phyloP scores from a whole-genome alignment of 2,113 vertebrate species.

The Apus apus region DNA sequence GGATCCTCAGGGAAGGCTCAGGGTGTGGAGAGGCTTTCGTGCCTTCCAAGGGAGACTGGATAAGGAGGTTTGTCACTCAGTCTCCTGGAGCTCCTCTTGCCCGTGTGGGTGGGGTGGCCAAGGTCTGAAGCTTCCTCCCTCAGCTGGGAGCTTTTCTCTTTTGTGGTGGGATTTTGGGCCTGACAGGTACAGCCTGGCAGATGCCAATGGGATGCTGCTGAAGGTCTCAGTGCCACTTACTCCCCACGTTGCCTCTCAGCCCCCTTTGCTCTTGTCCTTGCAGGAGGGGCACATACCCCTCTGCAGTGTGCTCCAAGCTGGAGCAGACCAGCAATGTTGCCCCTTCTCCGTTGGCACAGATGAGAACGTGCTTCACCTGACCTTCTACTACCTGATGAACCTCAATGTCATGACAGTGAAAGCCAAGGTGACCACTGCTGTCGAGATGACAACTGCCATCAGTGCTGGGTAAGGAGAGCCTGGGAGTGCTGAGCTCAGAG shows the following conservation, averaged over 20 bases:
- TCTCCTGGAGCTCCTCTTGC: accelerated
- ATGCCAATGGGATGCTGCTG: accelerated
- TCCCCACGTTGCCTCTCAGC: not conserved
- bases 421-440: conserved; percentile 85
- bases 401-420: conserved; percentile 97
- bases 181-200: not conserved
- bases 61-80: not conserved
- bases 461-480: conserved; percentile 79
- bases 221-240: not conserved
- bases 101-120: accelerated
- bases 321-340: not conserved
- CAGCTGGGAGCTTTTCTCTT: not conserved
- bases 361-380: conserved; percentile 88
- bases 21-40: not conserved
- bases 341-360: conserved; percentile 73
- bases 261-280: not conserved
- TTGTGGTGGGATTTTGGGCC: too few relatives aligned
- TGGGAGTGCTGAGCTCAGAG: accelerated
- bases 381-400: conserved; percentile 95
- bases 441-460: conserved; percentile 85
- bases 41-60: not conserved
- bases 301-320: not conserved
- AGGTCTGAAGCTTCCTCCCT: not conserved
- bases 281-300: accelerated
- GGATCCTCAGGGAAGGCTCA: accelerated